Conservation (phyloP, 2,797 vertebrate species). For the Onychomys arenicola region DNA sequence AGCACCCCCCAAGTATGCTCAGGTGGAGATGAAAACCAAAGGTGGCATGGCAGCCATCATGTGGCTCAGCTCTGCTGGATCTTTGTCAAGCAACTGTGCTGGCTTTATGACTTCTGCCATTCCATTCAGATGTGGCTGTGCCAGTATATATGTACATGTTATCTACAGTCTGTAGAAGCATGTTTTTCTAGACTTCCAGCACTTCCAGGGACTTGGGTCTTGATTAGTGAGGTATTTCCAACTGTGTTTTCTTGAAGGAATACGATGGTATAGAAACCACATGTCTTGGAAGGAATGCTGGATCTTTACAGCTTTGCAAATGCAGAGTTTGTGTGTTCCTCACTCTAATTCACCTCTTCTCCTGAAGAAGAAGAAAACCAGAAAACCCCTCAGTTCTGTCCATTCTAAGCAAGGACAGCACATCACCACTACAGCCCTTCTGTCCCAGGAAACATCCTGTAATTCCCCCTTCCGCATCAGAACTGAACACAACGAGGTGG, state of each 20-base stretch:
- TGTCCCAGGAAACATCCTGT: slow-evolving; percentile 63
- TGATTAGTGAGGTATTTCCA: slow-evolving; percentile 19
- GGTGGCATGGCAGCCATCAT: no score
- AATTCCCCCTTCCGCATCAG: slow-evolving; percentile 37
- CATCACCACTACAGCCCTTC: slow-evolving; percentile 18
- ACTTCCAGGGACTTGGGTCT: neutral
- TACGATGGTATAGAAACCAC: neutral
- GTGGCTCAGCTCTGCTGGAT: no score
- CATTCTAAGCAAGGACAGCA: slow-evolving; percentile 14
- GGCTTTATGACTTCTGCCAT: no score
- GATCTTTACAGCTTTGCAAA: slow-evolving; percentile 26
- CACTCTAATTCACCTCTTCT: slow-evolving; percentile 11
- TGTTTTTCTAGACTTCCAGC: neutral
- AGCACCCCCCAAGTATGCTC: no score
- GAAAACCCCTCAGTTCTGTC: slow-evolving; percentile 18
- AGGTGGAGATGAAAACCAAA: no score
- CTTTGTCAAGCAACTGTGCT: no score
- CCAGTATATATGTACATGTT: neutral
- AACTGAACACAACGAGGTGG: slow-evolving; percentile 18
- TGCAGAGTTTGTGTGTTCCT: neutral
- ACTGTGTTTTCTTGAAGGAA: neutral
- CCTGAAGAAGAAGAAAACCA: neutral
- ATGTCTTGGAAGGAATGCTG: neutral
- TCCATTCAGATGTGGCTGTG: no score
- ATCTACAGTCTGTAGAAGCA: neutral